Evolutionary conservation across 2,113 vertebrate species (phyloP), one percentile per base, ranked within the genome.

Genomic region (Anser brachyrhynchus): DNA sequence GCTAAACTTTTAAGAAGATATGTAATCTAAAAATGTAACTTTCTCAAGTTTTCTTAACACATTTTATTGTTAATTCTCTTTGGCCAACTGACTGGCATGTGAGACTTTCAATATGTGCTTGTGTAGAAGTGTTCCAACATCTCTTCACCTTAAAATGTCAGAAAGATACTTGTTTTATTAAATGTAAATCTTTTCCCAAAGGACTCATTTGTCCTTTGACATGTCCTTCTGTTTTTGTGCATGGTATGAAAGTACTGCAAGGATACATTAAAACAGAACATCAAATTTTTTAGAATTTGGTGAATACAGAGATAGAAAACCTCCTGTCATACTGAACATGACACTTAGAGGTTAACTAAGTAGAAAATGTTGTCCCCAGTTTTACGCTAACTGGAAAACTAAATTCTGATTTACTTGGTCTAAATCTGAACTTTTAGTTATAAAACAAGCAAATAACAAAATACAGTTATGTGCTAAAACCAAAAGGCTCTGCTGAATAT

Each of bases 371-470:
- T 76, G 10, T 66, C 87, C 31, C 65, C 12, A 90, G 41, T 41
- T 89, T 87, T 82, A 23, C 37, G 26, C 59, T 44, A 87, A n/a
- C 6, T 31, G 72, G 79, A 87, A 49, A 86, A 7, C 4, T 55
- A 73, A 73, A 87, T 90, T 94, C 61, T 95, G 90, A 92, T 93
- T 92, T 96, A 81, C n/a, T 74, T 57, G 25, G 4, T 94, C 46
- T 89, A 35, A 70, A 71, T 7, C 7, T 9, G n/a, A 84, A 84
- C 39, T 90, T 85, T 51, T 64, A 73, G 10, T 51, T 64, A 26
- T 87, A 86, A 83, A 85, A 55, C 54, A 70, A 75, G 5, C 1
- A 4, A 54, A 64, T 74, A 7, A 72, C 4, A 72, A 75, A 87
- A 70, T 29, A 7, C 6, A 29, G 8, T 55, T 51, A 77, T 5